phyloP scores from a whole-genome alignment of 2,888 invertebrate species.

The Tyria jacobaeae region DNA sequence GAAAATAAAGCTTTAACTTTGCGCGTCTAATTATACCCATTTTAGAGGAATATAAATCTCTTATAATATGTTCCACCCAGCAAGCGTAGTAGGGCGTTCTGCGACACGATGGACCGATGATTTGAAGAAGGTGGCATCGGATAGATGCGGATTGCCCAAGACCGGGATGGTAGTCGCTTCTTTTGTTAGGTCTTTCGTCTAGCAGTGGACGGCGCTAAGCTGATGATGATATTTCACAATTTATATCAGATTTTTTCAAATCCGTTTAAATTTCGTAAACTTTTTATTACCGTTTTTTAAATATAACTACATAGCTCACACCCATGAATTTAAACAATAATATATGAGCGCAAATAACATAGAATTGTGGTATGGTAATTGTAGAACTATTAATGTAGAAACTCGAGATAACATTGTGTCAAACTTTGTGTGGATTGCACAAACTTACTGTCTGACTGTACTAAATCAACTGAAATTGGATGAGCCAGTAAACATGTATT shows the following conservation, averaged over 20 bases:
- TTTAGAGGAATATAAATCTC: background rate
- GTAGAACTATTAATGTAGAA: no score
- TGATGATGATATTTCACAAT: no score
- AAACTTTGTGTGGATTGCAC: constrained; percentile 43
- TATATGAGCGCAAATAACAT: constrained; percentile 18
- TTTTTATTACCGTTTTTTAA: background rate
- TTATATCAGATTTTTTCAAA: background rate
- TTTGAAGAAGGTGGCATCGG: no score
- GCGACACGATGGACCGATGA: no score
- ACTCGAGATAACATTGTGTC: constrained; percentile 36
- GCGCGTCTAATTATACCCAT: background rate
- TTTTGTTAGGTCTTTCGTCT: no score
- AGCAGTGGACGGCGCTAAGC: no score
- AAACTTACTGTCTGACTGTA: constrained; percentile 33
- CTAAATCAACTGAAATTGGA: constrained; percentile 39
- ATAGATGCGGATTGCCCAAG: no score
- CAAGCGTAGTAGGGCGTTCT: no score
- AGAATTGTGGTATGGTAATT: no score
- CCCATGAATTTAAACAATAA: background rate
- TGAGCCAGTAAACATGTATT: constrained; percentile 32
- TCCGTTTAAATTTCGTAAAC: background rate
- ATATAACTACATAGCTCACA: background rate
- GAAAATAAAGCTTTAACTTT: background rate
- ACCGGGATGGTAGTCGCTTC: no score
- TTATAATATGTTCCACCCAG: background rate